These are phyloP conservation scores for Sitta carolinensis DNA, from an alignment of 2,797 vertebrate genomes.

Conservation along the genomic window DNA sequence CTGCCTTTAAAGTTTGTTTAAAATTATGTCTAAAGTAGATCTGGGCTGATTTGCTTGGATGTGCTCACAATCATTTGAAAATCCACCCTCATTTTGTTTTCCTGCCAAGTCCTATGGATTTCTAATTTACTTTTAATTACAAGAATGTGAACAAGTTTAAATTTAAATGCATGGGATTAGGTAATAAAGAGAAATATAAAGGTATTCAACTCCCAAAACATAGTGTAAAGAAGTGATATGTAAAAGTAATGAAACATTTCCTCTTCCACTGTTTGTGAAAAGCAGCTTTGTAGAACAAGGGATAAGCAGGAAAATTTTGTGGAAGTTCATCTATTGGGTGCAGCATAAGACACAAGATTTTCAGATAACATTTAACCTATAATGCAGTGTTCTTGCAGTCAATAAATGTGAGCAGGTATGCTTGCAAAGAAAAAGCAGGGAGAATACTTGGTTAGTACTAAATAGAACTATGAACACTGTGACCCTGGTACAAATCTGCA, in stretches of 20 bases:
- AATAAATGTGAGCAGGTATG: neutral
- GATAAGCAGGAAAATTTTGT: neutral
- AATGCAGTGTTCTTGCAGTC: neutral
- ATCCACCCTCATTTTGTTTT: neutral
- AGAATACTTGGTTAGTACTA: neutral
- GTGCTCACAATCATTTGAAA: neutral
- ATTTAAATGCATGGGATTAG: neutral
- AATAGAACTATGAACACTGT: accelerated
- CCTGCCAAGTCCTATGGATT: neutral
- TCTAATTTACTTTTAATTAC: neutral
- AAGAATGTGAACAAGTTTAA: neutral
- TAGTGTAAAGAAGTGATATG: neutral
- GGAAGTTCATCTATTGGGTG: neutral
- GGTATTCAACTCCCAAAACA: accelerated
- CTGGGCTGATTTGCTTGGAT: neutral
- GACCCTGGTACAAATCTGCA: neutral
- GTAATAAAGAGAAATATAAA: neutral
- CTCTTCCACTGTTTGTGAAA: neutral
- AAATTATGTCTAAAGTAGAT: neutral
- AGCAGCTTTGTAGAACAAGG: neutral
- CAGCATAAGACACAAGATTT: neutral
- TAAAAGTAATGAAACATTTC: neutral
- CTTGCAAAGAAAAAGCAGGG: neutral
- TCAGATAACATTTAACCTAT: neutral
- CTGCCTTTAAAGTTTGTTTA: neutral